Evolutionary conservation across 2,797 vertebrate species (phyloP), one percentile per base, ranked within the genome.

Genomic region (Semotilus atromaculatus): DNA sequence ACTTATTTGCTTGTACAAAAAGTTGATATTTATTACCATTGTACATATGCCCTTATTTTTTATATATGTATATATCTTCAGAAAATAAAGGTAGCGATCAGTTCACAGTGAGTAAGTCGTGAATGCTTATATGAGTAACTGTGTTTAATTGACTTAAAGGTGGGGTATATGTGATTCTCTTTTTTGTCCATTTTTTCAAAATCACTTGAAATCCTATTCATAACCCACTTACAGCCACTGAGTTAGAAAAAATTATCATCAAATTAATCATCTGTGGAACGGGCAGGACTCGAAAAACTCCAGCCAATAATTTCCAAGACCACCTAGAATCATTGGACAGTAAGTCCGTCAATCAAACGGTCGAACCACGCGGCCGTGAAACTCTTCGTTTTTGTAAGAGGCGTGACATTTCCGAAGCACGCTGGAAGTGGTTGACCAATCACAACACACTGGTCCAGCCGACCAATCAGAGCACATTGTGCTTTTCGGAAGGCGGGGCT

Each of bases 31-130:
- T 96, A 96, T 96, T 96, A 94, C 91, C 94, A 95, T 93, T 96
- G 95, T 96, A 96, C 92, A 96, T 96, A 96, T 92, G 91, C 95
- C 92, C 95, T 95, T 96, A 95, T 96, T 96, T 96, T 96, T 96
- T 94, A 95, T 95, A 95, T 95, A 94, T 95, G 94, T 96, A 95
- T 93, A 95, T 90, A 91, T 92, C 93, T 93, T 95, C 94, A 95
- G 94, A 92, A 96, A 90, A 96, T 96, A 96, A 96, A 95, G 94
- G 93, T 93, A 93, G 92, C 93, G 92, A 93, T 92, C 93, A 92
- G 90, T 88, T 89, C 83, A 31, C 23, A 48, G 14, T 78, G 48
- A 62, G 84, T 26, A 38, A 3, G 21, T 62, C 19, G n/a, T 81
- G 38, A 31, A 3, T 80, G 60, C 26, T 81, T 38, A 43, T 19